phyloP scores from a whole-genome alignment of 2,888 invertebrate species.

The Leuctra nigra region DNA sequence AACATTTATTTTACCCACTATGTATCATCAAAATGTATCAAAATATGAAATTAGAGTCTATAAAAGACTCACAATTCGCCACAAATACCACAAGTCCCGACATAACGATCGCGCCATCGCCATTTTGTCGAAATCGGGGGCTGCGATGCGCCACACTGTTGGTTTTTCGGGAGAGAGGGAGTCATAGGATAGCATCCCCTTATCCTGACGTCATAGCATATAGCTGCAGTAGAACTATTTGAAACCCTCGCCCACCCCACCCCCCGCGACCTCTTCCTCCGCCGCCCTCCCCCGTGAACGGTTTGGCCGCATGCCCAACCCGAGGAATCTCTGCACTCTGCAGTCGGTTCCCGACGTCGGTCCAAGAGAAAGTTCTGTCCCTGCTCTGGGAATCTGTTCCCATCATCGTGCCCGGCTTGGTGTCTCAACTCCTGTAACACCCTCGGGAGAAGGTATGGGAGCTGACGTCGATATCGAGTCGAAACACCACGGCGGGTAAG shows the following conservation, averaged over 20 bases:
- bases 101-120: slow-evolving; percentile 15
- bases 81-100: too few relatives aligned
- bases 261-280: slow-evolving; percentile 15
- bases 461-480: slow-evolving; percentile 22
- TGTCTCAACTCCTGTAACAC: slow-evolving; percentile 3
- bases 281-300: slow-evolving; percentile 16
- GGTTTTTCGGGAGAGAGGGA: slow-evolving; percentile 13
- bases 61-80: too few relatives aligned
- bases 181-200: slow-evolving; percentile 12
- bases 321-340: slow-evolving; percentile 24
- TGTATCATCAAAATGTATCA: too few relatives aligned
- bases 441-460: slow-evolving; percentile 18
- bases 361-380: slow-evolving; percentile 25
- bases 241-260: slow-evolving; percentile 18
- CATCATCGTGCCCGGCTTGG: too few relatives aligned
- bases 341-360: slow-evolving; percentile 24
- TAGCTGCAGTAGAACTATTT: slow-evolving; percentile 29
- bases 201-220: slow-evolving; percentile 23
- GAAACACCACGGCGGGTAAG: neutral
- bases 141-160: neutral
- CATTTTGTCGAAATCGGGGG: slow-evolving; percentile 13
- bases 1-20: too few relatives aligned
- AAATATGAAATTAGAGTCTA: too few relatives aligned
- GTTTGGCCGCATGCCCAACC: slow-evolving; percentile 27
- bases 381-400: slow-evolving; percentile 12